Evolutionary conservation across 2,113 vertebrate species (phyloP).

Genomic region (Hydrolagus affinis): DNA sequence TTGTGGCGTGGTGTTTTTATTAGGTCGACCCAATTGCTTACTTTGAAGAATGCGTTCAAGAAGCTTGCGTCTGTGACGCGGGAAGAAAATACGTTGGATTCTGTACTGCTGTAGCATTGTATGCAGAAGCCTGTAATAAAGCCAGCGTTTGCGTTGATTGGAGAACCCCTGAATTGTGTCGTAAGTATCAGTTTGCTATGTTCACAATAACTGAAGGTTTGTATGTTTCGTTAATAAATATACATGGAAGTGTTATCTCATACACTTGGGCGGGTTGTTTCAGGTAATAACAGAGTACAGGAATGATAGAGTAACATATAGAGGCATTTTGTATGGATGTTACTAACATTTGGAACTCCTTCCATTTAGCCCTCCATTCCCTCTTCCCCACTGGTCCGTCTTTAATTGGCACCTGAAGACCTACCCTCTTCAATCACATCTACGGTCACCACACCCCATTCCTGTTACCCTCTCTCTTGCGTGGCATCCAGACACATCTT

Average conservation of each 20-base stretch:
- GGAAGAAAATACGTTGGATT: slow-evolving; percentile 72
- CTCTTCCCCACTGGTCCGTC: too few species aligned
- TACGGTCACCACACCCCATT: too few species aligned
- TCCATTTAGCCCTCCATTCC: too few species aligned
- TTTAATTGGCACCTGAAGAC: too few species aligned
- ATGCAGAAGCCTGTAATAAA: slow-evolving; percentile 65
- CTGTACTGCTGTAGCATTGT: slow-evolving; percentile 69
- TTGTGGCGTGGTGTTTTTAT: not conserved
- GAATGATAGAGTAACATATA: not conserved
- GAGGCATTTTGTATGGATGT: not conserved
- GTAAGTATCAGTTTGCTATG: slow-evolving; percentile 51
- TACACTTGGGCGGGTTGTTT: not conserved
- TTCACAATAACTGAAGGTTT: not conserved
- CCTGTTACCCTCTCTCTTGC: too few species aligned
- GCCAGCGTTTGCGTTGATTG: slow-evolving; percentile 59
- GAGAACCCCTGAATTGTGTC: slow-evolving; percentile 72
- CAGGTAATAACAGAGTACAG: not conserved
- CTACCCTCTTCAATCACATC: too few species aligned
- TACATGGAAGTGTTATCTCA: not conserved
- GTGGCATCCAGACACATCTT: too few species aligned
- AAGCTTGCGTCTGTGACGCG: slow-evolving; percentile 71
- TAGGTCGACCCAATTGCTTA: slow-evolving; percentile 68
- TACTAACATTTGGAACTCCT: not conserved
- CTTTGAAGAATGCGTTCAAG: slow-evolving; percentile 62
- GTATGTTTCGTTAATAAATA: not conserved